Evolutionary conservation across 2,113 vertebrate species (phyloP), one percentile per base, ranked within the genome.

Genomic region (Trichechus manatus): DNA sequence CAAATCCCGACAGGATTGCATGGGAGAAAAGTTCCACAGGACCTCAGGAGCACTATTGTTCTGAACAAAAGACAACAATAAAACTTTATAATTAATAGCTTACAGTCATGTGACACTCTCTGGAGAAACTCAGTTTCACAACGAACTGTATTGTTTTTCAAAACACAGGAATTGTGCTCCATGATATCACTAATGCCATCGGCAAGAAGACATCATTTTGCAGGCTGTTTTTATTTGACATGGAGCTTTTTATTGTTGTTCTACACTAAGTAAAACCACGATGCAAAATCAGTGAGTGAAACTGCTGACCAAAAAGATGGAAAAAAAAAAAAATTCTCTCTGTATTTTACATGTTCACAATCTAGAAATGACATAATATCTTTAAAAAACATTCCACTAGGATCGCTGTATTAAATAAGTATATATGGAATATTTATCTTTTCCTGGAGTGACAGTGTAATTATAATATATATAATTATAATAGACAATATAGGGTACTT

Each of bases 41-140:
- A 98, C 98, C 98, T 97, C 88, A 63, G 94, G 64, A 98, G 97
- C 93, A 97, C 98, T 97, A 97, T 97, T 98, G 97, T 99, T 99
- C 98, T 87, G 98, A 98, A 98, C 97, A 98, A 98, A 98, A 98
- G 98, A 98, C 98, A 98, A 98, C 96, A 98, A 97, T 97, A 98
- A 97, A 98, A 97, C 86, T 93, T 80, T 77, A 96, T 98, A 98
- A 99, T 98, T 99, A 99, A 98, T 98, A 98, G 98, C 93, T 95
- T 97, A 53, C 11, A 31, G 95, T 98, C 95, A 93, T 2, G 7
- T 97, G 93, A 87, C 17, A n/a, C 92, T 98, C 97, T 98, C 96
- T 91, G 94, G 96, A 96, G 97, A 98, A 98, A 98, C 92, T 93
- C 96, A 78, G 53, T 98, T 98, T 97, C 93, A 96, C 98, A 98